Evolutionary conservation across 1,140 invertebrate genomes (phyloP).

Genomic region (Papilio polytes): DNA sequence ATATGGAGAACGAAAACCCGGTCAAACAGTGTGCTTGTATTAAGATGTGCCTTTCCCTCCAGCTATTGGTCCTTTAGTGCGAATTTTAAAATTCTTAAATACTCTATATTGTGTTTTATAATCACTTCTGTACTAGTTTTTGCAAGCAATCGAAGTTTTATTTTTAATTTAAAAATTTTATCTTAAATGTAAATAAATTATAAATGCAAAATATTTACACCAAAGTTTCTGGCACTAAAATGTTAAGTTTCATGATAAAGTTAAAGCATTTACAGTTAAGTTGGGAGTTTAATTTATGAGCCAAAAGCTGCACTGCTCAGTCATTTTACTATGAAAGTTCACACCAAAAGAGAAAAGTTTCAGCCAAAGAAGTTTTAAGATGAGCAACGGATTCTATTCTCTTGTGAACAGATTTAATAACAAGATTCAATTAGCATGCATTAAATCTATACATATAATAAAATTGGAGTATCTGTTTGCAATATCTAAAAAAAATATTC

Average conservation of each 20-base stretch:
- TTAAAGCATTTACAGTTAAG: slow-evolving; percentile 8
- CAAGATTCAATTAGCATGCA: slow-evolving; percentile 1
- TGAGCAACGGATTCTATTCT: slow-evolving; percentile 12
- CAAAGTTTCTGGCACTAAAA: not conserved
- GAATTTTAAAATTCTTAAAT: too few relatives aligned
- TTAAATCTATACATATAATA: not conserved
- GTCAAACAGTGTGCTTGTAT: too few relatives aligned
- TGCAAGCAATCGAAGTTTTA: too few relatives aligned
- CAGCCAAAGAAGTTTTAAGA: not conserved
- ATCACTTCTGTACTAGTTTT: too few relatives aligned
- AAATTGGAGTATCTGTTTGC: not conserved
- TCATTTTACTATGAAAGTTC: not conserved
- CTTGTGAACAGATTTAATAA: slow-evolving; percentile 1
- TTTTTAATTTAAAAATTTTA: too few relatives aligned
- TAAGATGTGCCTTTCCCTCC: too few relatives aligned
- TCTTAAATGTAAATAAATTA: not conserved
- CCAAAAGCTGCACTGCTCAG: not conserved
- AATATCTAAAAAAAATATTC: too few relatives aligned
- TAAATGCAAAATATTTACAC: not conserved
- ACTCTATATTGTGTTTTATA: too few relatives aligned
- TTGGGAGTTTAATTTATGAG: not conserved
- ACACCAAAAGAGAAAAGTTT: slow-evolving; percentile 13
- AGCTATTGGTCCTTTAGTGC: too few relatives aligned
- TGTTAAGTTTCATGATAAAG: slow-evolving; percentile 1
- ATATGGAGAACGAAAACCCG: too few relatives aligned